Conservation (phyloP, 2,113 vertebrate genomes). For the Ciconia maguari region DNA sequence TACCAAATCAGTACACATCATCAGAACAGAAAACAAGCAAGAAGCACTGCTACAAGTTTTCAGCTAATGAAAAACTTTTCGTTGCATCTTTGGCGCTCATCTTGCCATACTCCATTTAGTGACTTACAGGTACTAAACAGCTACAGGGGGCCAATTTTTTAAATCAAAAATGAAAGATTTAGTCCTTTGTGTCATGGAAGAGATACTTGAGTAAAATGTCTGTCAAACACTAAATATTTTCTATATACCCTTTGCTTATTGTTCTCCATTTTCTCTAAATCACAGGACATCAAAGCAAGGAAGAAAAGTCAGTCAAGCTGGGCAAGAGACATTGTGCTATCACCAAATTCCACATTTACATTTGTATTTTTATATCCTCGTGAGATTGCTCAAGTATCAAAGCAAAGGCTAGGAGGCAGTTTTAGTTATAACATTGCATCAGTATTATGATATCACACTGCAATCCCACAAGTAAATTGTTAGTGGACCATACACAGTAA, state of each 20-base stretch:
- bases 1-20: neutral
- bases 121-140: neutral
- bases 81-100: neutral
- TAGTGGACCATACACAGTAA: slow-evolving; percentile 75
- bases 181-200: neutral
- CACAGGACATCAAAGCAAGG: neutral
- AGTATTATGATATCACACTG: slow-evolving; percentile 28
- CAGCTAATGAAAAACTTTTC: neutral
- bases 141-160: neutral
- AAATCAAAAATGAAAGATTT: neutral
- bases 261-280: neutral
- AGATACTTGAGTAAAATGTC: neutral
- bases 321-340: neutral
- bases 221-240: neutral
- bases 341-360: neutral
- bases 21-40: neutral
- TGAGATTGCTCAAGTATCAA: neutral
- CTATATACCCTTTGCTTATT: neutral
- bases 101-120: neutral
- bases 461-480: slow-evolving; percentile 57
- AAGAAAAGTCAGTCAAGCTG: neutral
- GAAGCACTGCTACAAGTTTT: neutral
- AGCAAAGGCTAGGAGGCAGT: slow-evolving; percentile 23
- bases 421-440: slow-evolving; percentile 13
- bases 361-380: neutral